Percentiles rank a stretch among this genome's conserved stretches.
Conservation (phyloP, 2,797 vertebrate species). For the Chromobotia macracanthus region DNA sequence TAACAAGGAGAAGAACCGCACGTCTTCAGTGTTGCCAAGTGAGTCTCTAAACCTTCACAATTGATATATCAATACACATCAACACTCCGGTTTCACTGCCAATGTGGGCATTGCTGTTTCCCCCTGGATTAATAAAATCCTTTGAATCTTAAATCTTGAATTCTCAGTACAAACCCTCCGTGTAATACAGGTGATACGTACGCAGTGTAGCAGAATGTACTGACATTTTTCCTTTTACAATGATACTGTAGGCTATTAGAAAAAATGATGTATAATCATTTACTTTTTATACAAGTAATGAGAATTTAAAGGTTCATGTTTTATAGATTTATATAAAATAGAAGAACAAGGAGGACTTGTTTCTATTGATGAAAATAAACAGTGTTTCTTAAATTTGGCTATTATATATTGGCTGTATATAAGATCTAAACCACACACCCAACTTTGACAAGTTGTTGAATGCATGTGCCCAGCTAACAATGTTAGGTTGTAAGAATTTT, state of each 20-base stretch:
- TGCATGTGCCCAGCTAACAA: not conserved
- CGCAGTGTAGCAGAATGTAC: not conserved
- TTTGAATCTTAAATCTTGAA: no score
- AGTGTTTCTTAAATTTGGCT: no score
- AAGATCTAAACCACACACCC: not conserved
- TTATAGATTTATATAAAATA: no score
- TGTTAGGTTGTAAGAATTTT: not conserved
- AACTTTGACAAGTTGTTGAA: not conserved
- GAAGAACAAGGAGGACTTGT: not conserved
- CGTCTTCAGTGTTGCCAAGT: conserved; percentile 98
- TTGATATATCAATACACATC: conserved; percentile 16
- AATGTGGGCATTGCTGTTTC: not conserved
- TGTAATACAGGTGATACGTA: not conserved
- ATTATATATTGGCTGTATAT: not conserved
- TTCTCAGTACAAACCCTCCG: not conserved
- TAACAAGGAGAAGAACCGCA: conserved; percentile 99
- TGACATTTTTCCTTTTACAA: not conserved
- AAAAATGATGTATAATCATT: no score
- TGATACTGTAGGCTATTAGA: no score
- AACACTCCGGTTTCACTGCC: not conserved
- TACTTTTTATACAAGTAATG: no score
- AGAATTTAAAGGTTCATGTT: no score
- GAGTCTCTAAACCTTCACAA: conserved; percentile 70
- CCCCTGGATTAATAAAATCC: no score
- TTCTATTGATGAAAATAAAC: not conserved